phyloP scores from a whole-genome alignment of 2,888 invertebrate species.

The Congeria kusceri region DNA sequence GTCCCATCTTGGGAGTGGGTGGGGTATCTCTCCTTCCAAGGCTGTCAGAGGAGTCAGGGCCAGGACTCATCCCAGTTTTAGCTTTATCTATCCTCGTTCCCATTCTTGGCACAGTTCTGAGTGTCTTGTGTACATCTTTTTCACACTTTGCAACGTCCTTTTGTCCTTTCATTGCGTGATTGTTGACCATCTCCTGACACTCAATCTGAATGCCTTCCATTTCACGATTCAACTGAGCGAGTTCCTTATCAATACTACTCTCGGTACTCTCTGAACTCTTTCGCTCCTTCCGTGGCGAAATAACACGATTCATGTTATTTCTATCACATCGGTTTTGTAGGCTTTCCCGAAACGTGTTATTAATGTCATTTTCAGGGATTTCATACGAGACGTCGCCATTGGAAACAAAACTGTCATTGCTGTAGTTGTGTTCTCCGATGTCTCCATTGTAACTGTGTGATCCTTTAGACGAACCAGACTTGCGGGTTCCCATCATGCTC shows the following conservation, averaged over 20 bases:
- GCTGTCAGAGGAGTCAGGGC: slow-evolving; percentile 70
- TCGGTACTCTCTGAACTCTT: slow-evolving; percentile 82
- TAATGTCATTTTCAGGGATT: slow-evolving; percentile 78
- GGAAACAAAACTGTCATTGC: slow-evolving; percentile 81
- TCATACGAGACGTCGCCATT: slow-evolving; percentile 70
- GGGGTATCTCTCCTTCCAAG: slow-evolving; percentile 67
- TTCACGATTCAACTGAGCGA: slow-evolving; percentile 87
- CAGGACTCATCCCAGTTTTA: slow-evolving; percentile 72
- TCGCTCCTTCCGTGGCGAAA: slow-evolving; percentile 68
- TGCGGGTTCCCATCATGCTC: slow-evolving; percentile 68
- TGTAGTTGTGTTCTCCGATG: slow-evolving; percentile 75
- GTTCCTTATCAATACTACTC: slow-evolving; percentile 86
- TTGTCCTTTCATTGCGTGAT: slow-evolving; percentile 75
- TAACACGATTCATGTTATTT: slow-evolving; percentile 59
- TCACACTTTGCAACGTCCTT: slow-evolving; percentile 85
- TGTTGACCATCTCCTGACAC: slow-evolving; percentile 86
- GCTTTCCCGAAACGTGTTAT: slow-evolving; percentile 80
- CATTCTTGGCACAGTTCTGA: slow-evolving; percentile 83
- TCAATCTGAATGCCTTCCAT: slow-evolving; percentile 88
- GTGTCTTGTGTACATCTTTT: slow-evolving; percentile 76
- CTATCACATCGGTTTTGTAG: slow-evolving; percentile 78
- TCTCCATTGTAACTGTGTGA: slow-evolving; percentile 48
- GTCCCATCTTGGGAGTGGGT: slow-evolving; percentile 66
- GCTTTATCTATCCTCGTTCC: slow-evolving; percentile 82
- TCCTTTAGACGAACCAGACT: slow-evolving; percentile 58